These are phyloP conservation scores for Falco concolor DNA, from an alignment of 2,797 vertebrate species.

Conservation along the genomic window DNA sequence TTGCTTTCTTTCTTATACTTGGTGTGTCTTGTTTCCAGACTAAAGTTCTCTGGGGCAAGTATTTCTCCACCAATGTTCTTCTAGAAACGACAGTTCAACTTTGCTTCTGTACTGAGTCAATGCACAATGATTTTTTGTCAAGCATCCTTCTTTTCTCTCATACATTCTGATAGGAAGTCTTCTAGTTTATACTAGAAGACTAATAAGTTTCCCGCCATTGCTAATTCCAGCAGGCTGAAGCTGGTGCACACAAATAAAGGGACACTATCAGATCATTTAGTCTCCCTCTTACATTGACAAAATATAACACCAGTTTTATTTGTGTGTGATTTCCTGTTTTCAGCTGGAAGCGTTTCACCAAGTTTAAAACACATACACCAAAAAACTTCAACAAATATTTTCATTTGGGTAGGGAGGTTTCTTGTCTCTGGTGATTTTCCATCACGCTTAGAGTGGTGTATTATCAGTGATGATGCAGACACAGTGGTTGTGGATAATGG, in stretches of 20 bases:
- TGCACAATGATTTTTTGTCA: neutral
- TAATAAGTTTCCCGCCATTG: neutral
- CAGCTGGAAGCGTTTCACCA: slow-evolving; percentile 12
- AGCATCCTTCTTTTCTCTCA: neutral
- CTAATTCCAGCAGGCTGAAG: neutral
- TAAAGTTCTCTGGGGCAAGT: neutral
- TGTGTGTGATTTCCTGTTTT: slow-evolving; percentile 39
- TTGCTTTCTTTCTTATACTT: neutral
- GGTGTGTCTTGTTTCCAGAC: neutral
- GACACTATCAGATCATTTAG: neutral
- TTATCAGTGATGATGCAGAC: slow-evolving; percentile 44
- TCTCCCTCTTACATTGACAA: neutral
- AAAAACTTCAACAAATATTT: slow-evolving; percentile 37
- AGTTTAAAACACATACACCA: neutral
- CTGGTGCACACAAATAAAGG: neutral
- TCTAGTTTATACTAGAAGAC: neutral
- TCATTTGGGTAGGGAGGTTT: neutral
- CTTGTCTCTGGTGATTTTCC: slow-evolving; percentile 59
- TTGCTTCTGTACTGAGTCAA: neutral
- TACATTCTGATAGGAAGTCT: neutral
- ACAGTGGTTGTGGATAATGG: slow-evolving; percentile 37
- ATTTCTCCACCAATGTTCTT: neutral
- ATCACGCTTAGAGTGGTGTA: neutral
- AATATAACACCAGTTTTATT: neutral
- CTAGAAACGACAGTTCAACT: neutral